Percentiles rank a stretch among this genome's conserved stretches.
These are phyloP conservation scores for Diabrotica virgifera DNA, from an alignment of 1,140 invertebrate genomes.

Conservation along the genomic window DNA sequence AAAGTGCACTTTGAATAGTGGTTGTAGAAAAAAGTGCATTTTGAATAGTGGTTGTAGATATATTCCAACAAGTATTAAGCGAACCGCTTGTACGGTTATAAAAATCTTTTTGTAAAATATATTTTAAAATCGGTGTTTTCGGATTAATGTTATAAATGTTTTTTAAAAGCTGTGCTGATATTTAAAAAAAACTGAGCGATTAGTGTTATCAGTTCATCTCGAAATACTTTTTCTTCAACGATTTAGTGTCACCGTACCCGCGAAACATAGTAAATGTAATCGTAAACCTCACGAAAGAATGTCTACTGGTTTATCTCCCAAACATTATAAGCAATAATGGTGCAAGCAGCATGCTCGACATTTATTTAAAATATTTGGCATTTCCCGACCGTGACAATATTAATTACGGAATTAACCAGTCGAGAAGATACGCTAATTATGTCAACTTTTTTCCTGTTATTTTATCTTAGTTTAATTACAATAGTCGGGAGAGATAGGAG, in stretches of 20 bases:
- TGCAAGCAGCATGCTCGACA: slow-evolving; percentile 5
- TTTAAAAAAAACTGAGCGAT: no score
- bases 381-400: slow-evolving; percentile 7
- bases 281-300: slow-evolving; percentile 16
- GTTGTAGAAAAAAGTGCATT: no score
- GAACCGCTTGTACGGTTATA: no score
- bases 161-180: no score
- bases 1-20: no score
- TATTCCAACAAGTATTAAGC: no score
- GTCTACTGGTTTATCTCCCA: slow-evolving; percentile 13
- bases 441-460: slow-evolving; percentile 5
- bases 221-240: background rate
- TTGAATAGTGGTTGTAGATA: no score
- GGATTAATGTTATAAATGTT: no score
- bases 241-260: background rate
- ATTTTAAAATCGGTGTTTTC: no score
- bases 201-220: no score
- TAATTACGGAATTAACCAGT: slow-evolving; percentile 15
- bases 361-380: slow-evolving; percentile 18
- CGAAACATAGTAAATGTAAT: background rate
- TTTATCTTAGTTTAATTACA: slow-evolving; percentile 11
- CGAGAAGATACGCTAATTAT: slow-evolving; percentile 11
- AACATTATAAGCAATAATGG: slow-evolving; percentile 17
- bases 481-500: no score
- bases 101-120: no score